Conservation (phyloP, 1,140 invertebrate genomes). For the Zaprionus davidi region DNA sequence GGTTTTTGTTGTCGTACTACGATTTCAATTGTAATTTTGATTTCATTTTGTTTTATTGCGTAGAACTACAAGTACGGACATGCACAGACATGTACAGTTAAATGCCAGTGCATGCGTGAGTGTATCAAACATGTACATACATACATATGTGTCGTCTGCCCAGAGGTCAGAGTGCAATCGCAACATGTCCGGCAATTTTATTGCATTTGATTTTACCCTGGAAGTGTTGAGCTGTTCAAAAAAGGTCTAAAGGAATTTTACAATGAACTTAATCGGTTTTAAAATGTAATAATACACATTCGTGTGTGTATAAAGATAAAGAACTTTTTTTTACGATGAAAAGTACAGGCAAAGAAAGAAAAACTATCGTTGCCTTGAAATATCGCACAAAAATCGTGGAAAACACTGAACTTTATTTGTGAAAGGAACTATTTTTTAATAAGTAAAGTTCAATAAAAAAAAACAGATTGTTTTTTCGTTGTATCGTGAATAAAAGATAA, state of each 20-base stretch:
- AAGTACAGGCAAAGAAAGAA: too few species aligned
- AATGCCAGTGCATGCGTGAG: background rate
- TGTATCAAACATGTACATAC: background rate
- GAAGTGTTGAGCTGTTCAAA: background rate
- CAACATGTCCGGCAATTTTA: constrained; percentile 8
- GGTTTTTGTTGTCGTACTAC: background rate
- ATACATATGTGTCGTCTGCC: background rate
- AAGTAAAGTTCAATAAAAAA: too few species aligned
- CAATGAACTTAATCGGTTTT: too few species aligned
- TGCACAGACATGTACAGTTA: background rate
- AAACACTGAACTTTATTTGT: too few species aligned
- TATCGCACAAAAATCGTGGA: too few species aligned
- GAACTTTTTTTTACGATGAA: too few species aligned
- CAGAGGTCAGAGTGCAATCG: background rate
- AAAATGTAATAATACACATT: too few species aligned
- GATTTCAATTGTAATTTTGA: constrained; percentile 20
- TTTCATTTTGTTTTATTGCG: constrained; percentile 12
- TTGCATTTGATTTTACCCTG: constrained; percentile 21
- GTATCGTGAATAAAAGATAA: too few species aligned
- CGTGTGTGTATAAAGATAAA: too few species aligned
- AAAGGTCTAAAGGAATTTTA: background rate
- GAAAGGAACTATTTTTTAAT: too few species aligned
- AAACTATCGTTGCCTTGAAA: too few species aligned
- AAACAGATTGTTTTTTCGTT: too few species aligned
- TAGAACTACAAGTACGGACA: background rate